phyloP scores from a whole-genome alignment of 2,888 invertebrate genomes.

The Chironomus riparius region DNA sequence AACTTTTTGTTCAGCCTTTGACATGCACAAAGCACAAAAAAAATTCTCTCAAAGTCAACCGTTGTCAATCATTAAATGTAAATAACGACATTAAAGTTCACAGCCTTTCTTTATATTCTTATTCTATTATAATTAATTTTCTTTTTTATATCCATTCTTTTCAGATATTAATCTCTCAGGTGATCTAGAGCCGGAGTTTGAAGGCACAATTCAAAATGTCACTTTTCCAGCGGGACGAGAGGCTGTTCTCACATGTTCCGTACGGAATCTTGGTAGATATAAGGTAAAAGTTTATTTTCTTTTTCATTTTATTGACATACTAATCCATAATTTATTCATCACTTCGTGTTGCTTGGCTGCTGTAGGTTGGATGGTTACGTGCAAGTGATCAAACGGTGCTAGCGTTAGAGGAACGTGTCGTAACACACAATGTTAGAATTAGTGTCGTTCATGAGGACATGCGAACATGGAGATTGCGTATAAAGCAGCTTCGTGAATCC shows the following conservation, averaged over 20 bases:
- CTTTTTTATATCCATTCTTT: conserved; percentile 3
- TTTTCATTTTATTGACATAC: neutral
- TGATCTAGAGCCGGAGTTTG: conserved; percentile 42
- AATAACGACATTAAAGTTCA: neutral
- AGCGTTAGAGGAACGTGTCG: conserved; percentile 73
- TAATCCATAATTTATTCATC: neutral
- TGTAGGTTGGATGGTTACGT: conserved; percentile 82
- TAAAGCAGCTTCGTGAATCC: conserved; percentile 68
- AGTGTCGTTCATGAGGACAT: conserved; percentile 73
- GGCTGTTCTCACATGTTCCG: conserved; percentile 41
- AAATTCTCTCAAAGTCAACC: neutral
- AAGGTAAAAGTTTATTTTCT: conserved; percentile 34
- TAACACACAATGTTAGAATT: conserved; percentile 75
- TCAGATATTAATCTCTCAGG: conserved; percentile 32
- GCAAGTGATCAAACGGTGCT: conserved; percentile 86
- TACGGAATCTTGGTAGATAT: conserved; percentile 42
- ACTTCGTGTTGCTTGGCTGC: conserved; percentile 30
- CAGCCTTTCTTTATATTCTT: neutral
- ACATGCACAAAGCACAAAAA: too few relatives aligned
- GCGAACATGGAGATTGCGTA: conserved; percentile 77
- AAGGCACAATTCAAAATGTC: conserved; percentile 41
- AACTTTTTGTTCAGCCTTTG: too few relatives aligned
- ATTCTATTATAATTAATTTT: neutral
- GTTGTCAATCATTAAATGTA: neutral
- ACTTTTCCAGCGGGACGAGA: conserved; percentile 43